phyloP scores from a whole-genome alignment of 2,888 invertebrate species.

The Sinotaia quadrata region DNA sequence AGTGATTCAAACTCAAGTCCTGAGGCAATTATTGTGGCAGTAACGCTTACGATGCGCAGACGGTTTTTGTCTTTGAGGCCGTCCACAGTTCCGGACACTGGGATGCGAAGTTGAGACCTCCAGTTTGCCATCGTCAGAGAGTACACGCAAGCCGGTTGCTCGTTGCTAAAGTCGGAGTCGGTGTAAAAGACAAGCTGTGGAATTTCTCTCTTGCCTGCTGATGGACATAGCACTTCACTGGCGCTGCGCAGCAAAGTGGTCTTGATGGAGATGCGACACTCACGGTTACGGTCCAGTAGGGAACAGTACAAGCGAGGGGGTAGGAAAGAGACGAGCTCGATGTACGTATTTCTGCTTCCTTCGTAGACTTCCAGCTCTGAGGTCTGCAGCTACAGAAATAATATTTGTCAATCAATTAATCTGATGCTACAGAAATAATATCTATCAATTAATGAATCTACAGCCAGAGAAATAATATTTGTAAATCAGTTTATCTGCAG shows the following conservation, averaged over 20 bases:
- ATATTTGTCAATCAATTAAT: too few relatives aligned
- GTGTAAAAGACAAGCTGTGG: conserved; percentile 47
- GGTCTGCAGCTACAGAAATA: conserved; percentile 43
- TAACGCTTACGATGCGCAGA: conserved; percentile 38
- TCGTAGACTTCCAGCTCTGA: conserved; percentile 41
- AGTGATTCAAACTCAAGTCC: conserved; percentile 22
- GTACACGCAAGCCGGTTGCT: conserved; percentile 39
- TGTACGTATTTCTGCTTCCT: conserved; percentile 36
- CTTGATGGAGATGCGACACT: conserved; percentile 37
- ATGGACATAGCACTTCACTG: conserved; percentile 45
- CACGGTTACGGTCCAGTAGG: conserved; percentile 40
- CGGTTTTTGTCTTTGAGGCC: conserved; percentile 45
- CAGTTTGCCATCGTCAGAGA: conserved; percentile 45
- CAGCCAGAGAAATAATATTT: too few relatives aligned
- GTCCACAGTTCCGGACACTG: conserved; percentile 47
- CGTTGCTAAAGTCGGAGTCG: conserved; percentile 20
- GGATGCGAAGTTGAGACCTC: conserved; percentile 36
- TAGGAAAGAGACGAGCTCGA: conserved; percentile 36
- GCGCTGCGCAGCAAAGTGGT: conserved; percentile 23
- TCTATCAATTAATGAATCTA: too few relatives aligned
- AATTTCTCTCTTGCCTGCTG: conserved; percentile 32
- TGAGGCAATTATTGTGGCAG: conserved; percentile 24
- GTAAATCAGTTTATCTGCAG: too few relatives aligned
- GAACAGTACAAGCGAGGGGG: conserved; percentile 49
- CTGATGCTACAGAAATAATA: too few relatives aligned